Conservation (phyloP, 2,888 invertebrate genomes). For the Erebia ligea region DNA sequence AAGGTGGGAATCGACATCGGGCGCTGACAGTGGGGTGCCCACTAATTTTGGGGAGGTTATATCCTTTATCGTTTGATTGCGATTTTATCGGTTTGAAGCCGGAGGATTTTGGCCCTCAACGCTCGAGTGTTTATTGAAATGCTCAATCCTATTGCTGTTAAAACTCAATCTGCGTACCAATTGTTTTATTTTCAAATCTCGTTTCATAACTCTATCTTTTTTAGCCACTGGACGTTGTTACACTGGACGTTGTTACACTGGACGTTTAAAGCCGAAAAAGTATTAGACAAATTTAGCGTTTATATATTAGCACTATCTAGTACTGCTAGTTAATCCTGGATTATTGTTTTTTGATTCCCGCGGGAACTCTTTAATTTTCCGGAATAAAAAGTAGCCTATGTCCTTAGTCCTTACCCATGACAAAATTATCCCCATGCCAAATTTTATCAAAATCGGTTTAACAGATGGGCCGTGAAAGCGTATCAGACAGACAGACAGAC, state of each 20-base stretch:
- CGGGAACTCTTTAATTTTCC: too few species aligned
- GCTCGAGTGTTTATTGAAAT: slow-evolving; percentile 50
- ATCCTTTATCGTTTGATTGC: slow-evolving; percentile 72
- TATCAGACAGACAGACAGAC: too few species aligned
- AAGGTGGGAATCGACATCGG: slow-evolving; percentile 76
- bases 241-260: not conserved
- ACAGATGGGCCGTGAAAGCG: too few species aligned
- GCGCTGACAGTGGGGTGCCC: slow-evolving; percentile 62
- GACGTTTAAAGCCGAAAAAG: too few species aligned
- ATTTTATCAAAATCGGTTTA: too few species aligned
- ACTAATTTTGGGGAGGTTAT: slow-evolving; percentile 59
- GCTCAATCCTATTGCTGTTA: slow-evolving; percentile 49
- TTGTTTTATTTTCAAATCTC: slow-evolving; percentile 32
- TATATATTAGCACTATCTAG: too few species aligned
- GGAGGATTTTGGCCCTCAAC: slow-evolving; percentile 68
- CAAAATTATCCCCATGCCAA: too few species aligned
- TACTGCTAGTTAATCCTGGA: too few species aligned
- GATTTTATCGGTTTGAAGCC: slow-evolving; percentile 73
- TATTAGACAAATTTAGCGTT: too few species aligned
- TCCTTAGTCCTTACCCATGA: too few species aligned
- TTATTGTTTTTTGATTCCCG: too few species aligned
- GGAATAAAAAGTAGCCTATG: too few species aligned
- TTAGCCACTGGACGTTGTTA: not conserved
- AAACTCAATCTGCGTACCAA: slow-evolving; percentile 36
- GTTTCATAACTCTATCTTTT: slow-evolving; percentile 12